These are phyloP conservation scores for Anarrhichthys ocellatus DNA, from an alignment of 2,113 vertebrate genomes.

Conservation along the genomic window DNA sequence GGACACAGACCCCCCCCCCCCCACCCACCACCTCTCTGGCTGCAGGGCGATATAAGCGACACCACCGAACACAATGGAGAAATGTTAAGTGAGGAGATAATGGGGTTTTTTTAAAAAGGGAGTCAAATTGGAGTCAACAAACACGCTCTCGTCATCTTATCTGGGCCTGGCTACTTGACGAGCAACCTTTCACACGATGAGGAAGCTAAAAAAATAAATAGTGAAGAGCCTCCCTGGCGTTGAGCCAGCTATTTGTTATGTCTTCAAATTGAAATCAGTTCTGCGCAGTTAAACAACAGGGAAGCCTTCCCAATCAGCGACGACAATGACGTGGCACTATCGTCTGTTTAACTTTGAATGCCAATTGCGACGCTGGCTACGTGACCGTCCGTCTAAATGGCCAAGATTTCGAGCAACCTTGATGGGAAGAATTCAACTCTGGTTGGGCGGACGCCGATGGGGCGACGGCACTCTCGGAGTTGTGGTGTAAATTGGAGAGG, in stretches of 20 bases:
- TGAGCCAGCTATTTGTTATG: conserved; percentile 52
- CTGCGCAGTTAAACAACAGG: conserved; percentile 55
- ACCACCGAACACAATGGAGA: conserved; percentile 59
- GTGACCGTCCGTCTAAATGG: not conserved
- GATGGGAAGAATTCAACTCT: not conserved
- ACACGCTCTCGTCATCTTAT: conserved; percentile 50
- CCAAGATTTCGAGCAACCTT: not conserved
- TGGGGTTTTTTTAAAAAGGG: conserved; percentile 56
- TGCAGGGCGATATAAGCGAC: conserved; percentile 65
- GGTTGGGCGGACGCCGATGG: not conserved
- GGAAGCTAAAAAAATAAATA: not conserved
- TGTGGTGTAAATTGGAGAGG: conserved; percentile 33
- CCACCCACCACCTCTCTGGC: conserved; percentile 38
- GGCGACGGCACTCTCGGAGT: not conserved
- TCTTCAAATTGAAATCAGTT: conserved; percentile 64
- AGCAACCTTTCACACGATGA: conserved; percentile 26
- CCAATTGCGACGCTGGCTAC: conserved; percentile 24
- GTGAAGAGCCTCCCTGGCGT: conserved; percentile 21
- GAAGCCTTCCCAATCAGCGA: conserved; percentile 46
- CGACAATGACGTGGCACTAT: conserved; percentile 32
- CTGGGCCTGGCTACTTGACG: conserved; percentile 27
- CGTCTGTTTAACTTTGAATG: conserved; percentile 44
- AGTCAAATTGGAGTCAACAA: conserved; percentile 48
- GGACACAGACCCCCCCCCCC: conserved; percentile 40
- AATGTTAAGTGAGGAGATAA: conserved; percentile 66